Evolutionary conservation across 2,113 vertebrate species (phyloP), one percentile per base, ranked within the genome.

Genomic region (Gallinago undulata): DNA sequence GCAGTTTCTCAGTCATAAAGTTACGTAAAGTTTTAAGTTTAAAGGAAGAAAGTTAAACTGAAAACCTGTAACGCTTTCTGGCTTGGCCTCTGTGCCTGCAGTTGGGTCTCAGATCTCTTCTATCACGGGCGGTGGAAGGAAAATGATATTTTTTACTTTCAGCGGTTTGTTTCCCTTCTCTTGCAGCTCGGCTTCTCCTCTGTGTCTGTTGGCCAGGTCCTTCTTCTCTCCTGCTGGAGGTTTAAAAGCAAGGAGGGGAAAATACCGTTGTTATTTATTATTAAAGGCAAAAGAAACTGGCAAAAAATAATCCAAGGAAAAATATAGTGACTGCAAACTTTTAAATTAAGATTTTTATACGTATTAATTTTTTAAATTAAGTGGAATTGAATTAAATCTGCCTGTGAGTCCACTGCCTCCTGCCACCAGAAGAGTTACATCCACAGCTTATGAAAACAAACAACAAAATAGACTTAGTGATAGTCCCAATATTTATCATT

Each of bases 171-270:
- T 76, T 59, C 62, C 4, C 15, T 56, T 37, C 67, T 47, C 1
- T 1, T 12, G 5, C 43, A 2, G 43, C 41, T 28, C 3, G 0
- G 30, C 22, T 93, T 77, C 53, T 73, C 18, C 63, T 39, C 68
- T 3, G 31, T 0, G 0, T 48, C 51, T 23, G 19, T 39, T 3
- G 5, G 39, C 27, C 3, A 3, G 22, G 15, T 77, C 33, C 18
- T 73, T 10, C 75, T 41, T 24, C 27, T 33, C 39, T 56, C 28
- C 13, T 27, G 16, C 43, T 28, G 37, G 27, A 19, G 25, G 11
- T 37, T 70, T 59, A 53, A 60, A 53, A 76, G 51, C 35, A n/a
- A 87, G 55, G 37, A 68, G 15, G 19, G 25, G n/a, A 23, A 24
- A 84, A 27, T 5, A 11, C 1, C 1, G 3, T 12, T 27, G 7